Base-by-base conservation (phyloP, 2,888 invertebrate genomes). In the Himalopsyche tibetana region DNA sequence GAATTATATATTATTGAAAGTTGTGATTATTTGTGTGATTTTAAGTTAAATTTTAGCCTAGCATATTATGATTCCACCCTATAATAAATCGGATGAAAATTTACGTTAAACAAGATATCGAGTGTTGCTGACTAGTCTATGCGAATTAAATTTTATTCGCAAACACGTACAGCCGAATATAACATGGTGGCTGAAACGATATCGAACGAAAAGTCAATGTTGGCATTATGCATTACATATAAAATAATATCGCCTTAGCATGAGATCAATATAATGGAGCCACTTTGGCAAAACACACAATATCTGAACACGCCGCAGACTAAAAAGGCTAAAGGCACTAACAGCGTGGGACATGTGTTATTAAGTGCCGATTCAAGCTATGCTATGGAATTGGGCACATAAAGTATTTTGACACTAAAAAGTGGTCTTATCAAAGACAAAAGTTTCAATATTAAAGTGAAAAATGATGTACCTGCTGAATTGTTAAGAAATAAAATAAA, bases 241-340 rank as follows among this genome's bases (percentile, higher is more conserved):
- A 74, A 74, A 74, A 74, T 74, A 74, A 74, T 74, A 38, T 74
- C 2, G 74, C 36, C 36, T 1, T 11, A 63, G 8, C 36, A 6
- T 15, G 74, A 12, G 74, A 74, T 63, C 63, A 19, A 63, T 63
- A 63, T 63, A 63, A 74, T 74, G 74, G 15, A 15, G 28, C 74
- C 74, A 74, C 74, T 74, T 74, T 74, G 74, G 36, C 74, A 36
- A 74, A 74, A 74, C 74, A 74, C 36, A 74, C 36, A 74, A 74
- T 74, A 74, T 74, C 74, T 36, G n/a, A 15, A 38, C 38, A 74
- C 38, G 74, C 74, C 74, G 74, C 74, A 74, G 74, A 74, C 36
- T 9, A 15, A 51, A 15, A 15, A 38, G 36, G 74, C 36, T 28
- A 11, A 74, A 38, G 74, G 74, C 36, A 36, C 28, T 38, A 74